Evolutionary conservation across 2,797 vertebrate species (phyloP), one percentile per base, ranked within the genome.

Genomic region (Phylloscopus collybita): DNA sequence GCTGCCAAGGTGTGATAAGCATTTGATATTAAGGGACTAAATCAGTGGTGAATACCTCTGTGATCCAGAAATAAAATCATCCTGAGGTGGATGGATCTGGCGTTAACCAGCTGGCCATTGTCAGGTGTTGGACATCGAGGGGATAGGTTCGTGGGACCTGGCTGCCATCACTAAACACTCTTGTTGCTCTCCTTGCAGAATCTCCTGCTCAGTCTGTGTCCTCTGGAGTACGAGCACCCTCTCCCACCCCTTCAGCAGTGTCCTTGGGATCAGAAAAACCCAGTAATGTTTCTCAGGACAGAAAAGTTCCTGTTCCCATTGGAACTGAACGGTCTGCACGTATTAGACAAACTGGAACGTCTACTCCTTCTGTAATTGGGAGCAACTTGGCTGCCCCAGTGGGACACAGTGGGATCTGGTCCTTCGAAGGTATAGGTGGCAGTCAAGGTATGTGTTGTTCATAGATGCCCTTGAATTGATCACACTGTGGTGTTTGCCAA

Each of bases 361-460:
- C 98, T n/a, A 94, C 98, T 50, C 98, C 98, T 27, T 98, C 98
- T 73, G 98, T 98, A 47, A 98, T 98, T 26, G 98, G 98, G 80
- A 98, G 98, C 97, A 98, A 98, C 91, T 93, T 98, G 88, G 98
- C 98, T 71, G 97, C 98, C 70, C 98, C 98, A 12, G 98, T 98
- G 72, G 98, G 98, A 64, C 98, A 98, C 6, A 98, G 98, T 92
- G 98, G 98, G 78, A 98, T 98, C 96, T 98, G 98, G 98, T 98
- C 98, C 94, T 98, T 98, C 73, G 98, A 98, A 98, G 98, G 98
- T 57, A 98, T 98, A 96, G 97, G 98, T 95, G 98, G 98, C 93
- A 98, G 86, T 97, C 97, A 98, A 98, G 98, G 98, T 98, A 98
- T 1, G 97, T 91, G 29, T 9, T 20, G 40, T 29, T 70, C 16